phyloP scores from a whole-genome alignment of 2,113 vertebrate genomes.

The Cebus imitator region DNA sequence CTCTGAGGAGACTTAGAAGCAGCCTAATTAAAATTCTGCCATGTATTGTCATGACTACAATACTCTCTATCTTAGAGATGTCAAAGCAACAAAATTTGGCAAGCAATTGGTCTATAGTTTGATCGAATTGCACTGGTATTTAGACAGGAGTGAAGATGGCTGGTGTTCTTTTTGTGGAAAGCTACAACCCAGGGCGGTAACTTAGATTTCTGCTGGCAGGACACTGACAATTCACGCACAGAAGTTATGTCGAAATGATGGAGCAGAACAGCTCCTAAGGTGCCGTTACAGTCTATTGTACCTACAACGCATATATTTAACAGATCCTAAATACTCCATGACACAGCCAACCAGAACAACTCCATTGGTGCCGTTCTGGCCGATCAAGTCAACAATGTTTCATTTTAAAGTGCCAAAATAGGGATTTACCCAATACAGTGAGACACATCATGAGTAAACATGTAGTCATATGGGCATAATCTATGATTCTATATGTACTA shows the following conservation, averaged over 20 bases:
- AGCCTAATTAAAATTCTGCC: conserved; percentile 46
- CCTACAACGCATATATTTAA: conserved; percentile 80
- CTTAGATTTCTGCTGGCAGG: conserved; percentile 65
- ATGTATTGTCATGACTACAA: conserved; percentile 46
- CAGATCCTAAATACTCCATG: conserved; percentile 74
- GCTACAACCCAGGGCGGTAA: conserved; percentile 62
- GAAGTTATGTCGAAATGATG: conserved; percentile 70
- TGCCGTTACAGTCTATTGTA: conserved; percentile 80
- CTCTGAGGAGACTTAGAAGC: conserved; percentile 23
- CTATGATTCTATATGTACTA: not conserved
- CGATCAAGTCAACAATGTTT: conserved; percentile 77
- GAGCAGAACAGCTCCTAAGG: conserved; percentile 77
- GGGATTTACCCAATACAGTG: conserved; percentile 76
- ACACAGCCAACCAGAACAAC: conserved; percentile 68
- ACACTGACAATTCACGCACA: conserved; percentile 37
- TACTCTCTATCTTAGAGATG: conserved; percentile 36
- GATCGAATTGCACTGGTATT: conserved; percentile 25
- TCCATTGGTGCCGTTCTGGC: conserved; percentile 76
- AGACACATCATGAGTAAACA: conserved; percentile 73
- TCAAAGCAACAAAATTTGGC: conserved; percentile 54
- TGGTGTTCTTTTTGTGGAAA: conserved; percentile 43
- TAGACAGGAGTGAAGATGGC: not conserved
- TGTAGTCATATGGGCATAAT: not conserved
- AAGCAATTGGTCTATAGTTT: conserved; percentile 22
- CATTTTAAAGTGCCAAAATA: conserved; percentile 72